Evolutionary conservation across 2,113 vertebrate species (phyloP).

Genomic region (Scomber colias): DNA sequence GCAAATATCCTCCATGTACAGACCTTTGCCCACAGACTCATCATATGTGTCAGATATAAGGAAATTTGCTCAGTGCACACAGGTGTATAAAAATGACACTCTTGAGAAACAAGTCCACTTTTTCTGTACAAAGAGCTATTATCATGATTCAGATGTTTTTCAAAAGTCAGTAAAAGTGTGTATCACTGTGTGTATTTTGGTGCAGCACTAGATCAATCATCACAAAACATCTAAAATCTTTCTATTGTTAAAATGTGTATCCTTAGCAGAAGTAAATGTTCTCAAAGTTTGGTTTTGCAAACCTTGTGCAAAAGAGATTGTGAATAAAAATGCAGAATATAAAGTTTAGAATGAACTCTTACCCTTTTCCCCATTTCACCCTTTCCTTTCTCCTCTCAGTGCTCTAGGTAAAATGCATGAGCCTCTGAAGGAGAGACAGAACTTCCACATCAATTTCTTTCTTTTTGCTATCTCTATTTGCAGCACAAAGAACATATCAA

Average conservation of each 20-base stretch:
- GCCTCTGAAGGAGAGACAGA: conserved; percentile 7
- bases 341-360: conserved; percentile 39
- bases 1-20: conserved; percentile 41
- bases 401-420: conserved; percentile 11
- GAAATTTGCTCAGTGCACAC: conserved; percentile 40
- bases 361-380: conserved; percentile 19
- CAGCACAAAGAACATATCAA: conserved; percentile 5
- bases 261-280: not conserved
- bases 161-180: not conserved
- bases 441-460: conserved; percentile 34
- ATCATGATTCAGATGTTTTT: not conserved
- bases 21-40: conserved; percentile 7
- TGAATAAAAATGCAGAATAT: conserved; percentile 1
- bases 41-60: conserved; percentile 32
- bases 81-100: conserved; percentile 32
- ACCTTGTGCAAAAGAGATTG: not conserved
- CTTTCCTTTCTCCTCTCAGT: not conserved
- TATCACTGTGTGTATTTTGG: not conserved
- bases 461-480: conserved; percentile 13
- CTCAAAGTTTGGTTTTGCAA: not conserved
- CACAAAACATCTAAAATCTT: too few species aligned
- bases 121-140: not conserved
- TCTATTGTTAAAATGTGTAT: too few species aligned
- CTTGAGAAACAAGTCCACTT: conserved; percentile 1
- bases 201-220: too few species aligned